Conservation (phyloP, 1,140 invertebrate genomes). For the Papilio polytes region DNA sequence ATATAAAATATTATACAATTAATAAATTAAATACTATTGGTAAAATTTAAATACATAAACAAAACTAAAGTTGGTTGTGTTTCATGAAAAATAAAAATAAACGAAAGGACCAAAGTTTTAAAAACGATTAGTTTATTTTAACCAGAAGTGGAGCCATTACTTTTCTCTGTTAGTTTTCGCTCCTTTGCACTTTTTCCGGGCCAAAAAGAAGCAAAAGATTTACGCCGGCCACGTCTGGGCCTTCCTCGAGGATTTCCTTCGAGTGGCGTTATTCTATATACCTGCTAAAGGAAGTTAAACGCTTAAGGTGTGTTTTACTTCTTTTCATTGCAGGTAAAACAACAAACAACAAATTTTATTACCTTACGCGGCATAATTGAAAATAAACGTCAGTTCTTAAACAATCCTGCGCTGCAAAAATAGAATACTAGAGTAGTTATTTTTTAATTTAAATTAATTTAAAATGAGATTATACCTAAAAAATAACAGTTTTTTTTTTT, state of each 20-base stretch:
- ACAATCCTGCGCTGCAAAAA: not conserved
- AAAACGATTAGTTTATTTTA: conserved; percentile 60
- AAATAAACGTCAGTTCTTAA: not conserved
- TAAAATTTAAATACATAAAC: too few relatives aligned
- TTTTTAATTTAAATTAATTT: not conserved
- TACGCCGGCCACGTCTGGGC: conserved; percentile 59
- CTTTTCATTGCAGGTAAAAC: conserved; percentile 4
- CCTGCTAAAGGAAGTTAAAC: conserved; percentile 38
- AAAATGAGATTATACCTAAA: too few relatives aligned
- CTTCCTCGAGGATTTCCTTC: conserved; percentile 44
- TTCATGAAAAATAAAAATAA: not conserved
- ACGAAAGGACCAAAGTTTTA: conserved; percentile 4
- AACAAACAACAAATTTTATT: conserved; percentile 11
- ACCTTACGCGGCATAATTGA: not conserved
- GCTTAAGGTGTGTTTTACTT: conserved; percentile 31
- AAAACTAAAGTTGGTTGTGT: too few relatives aligned
- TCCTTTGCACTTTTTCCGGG: conserved; percentile 58
- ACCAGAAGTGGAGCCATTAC: conserved; percentile 51
- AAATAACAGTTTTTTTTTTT: not conserved
- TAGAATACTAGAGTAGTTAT: not conserved
- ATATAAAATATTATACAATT: too few relatives aligned
- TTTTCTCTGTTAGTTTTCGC: conserved; percentile 64
- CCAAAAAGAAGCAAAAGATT: conserved; percentile 63
- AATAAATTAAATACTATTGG: too few relatives aligned
- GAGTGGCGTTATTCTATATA: conserved; percentile 39